Percentiles rank a stretch among this genome's conserved stretches.
phyloP scores from a whole-genome alignment of 2,888 invertebrate genomes.

The Hyppa rectilinea region DNA sequence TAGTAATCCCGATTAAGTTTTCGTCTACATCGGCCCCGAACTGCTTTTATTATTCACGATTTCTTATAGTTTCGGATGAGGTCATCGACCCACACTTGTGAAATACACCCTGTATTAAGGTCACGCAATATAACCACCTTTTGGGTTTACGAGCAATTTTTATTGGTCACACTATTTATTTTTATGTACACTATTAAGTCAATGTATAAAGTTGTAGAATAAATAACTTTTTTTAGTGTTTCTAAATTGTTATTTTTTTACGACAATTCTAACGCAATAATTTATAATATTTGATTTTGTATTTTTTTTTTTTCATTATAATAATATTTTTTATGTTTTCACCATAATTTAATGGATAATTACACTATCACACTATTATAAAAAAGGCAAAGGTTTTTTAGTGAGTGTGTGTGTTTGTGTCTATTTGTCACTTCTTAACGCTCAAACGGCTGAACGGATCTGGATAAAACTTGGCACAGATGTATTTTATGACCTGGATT shows the following conservation, averaged over 20 bases:
- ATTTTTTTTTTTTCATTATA: not conserved
- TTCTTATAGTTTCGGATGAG: not conserved
- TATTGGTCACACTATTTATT: constrained; percentile 39
- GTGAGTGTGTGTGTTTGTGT: too few species aligned
- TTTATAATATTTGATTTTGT: not conserved
- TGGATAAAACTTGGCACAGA: too few species aligned
- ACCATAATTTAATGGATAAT: too few species aligned
- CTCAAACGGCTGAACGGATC: too few species aligned
- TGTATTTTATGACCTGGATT: too few species aligned
- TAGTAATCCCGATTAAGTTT: too few species aligned
- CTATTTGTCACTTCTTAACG: too few species aligned
- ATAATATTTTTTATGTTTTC: too few species aligned
- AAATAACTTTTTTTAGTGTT: constrained; percentile 13
- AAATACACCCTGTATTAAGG: constrained; percentile 3
- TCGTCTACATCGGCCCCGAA: not conserved
- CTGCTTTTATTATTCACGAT: not conserved
- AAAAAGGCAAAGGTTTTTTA: too few species aligned
- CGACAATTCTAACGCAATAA: not conserved
- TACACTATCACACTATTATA: too few species aligned
- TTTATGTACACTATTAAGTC: constrained; percentile 27
- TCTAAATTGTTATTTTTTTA: not conserved
- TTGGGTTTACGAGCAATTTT: constrained; percentile 35
- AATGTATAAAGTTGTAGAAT: constrained; percentile 5
- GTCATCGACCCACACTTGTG: not conserved
- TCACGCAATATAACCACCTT: constrained; percentile 13